Evolutionary conservation across 2,888 invertebrate genomes (phyloP), one percentile per base, ranked within the genome.

Genomic region (Lepidochrysops patricia): DNA sequence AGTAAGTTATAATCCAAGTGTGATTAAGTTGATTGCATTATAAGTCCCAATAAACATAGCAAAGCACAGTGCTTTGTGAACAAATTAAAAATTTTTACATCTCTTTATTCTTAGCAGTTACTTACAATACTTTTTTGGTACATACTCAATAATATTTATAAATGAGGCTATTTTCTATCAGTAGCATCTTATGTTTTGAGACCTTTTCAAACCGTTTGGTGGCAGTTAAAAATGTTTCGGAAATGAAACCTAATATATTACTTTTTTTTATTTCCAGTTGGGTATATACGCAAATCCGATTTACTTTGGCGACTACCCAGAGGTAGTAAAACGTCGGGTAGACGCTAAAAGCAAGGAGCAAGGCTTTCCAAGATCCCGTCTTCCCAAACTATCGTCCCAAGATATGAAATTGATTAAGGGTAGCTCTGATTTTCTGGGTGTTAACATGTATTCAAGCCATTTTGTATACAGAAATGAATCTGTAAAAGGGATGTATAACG

Each of bases 341-440:
- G 52, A n/a, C 4, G 52, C 27, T 1, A 52, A 52, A 4, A 52
- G 52, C 4, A 7, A 1, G 0, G 13, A 52, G 27, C 52, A 52
- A 27, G 52, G 52, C 6, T 52, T 27, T 4, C 52, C 52, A 7
- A 52, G 15, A 52, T 52, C 29, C 29, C 52, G 52, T 9, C 15
- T 52, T 13, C 52, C 26, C 3, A 15, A 26, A 27, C 7, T 52
- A 9, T 27, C 52, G 2, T 9, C 5, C 0, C 3, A 5, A 4
- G 52, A 52, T 3, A 15, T 52, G 1, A 27, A 52, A 52, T 6
- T 52, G 27, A 70, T 70, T 26, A 82, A 88, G 0, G 90, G 90
- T 0, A 73, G 89, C 4, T 91, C 88, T 0, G 74, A 82, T 1
- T 62, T 27, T 15, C 3, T 52, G 7, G 52, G 52, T 1, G 6